Conservation (phyloP, 2,113 vertebrate genomes). For the Mixornis gularis region DNA sequence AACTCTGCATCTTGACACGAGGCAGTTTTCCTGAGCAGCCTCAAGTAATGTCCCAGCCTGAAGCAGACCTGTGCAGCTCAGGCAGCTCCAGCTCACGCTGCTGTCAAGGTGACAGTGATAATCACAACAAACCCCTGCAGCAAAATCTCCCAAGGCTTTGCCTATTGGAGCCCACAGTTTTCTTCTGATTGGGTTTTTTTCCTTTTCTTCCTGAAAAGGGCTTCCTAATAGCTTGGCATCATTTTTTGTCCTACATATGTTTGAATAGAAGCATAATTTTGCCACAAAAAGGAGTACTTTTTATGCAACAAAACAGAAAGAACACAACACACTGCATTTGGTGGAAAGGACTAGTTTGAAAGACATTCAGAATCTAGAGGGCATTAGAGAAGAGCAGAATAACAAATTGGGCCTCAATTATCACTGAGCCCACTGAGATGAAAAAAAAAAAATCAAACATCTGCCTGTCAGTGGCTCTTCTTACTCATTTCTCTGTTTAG, state of each 20-base stretch:
- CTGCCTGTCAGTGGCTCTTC: neutral
- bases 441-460: neutral
- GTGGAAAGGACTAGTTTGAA: neutral
- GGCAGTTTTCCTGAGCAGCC: neutral
- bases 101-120: neutral
- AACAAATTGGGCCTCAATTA: neutral
- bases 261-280: neutral
- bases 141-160: neutral
- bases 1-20: fast-evolving
- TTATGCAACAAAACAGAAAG: neutral
- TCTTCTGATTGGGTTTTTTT: neutral
- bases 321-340: neutral
- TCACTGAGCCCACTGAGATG: neutral
- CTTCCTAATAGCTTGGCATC: neutral
- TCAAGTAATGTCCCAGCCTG: neutral
- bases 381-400: neutral
- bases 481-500: neutral
- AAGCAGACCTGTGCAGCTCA: neutral
- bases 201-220: neutral
- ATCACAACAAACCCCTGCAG: neutral
- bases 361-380: neutral
- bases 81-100: neutral
- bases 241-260: neutral
- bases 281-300: neutral
- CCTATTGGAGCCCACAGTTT: neutral